Evolutionary conservation across 1,140 invertebrate genomes (phyloP), one percentile per base, ranked within the genome.

Genomic region (Cepaea nemoralis): DNA sequence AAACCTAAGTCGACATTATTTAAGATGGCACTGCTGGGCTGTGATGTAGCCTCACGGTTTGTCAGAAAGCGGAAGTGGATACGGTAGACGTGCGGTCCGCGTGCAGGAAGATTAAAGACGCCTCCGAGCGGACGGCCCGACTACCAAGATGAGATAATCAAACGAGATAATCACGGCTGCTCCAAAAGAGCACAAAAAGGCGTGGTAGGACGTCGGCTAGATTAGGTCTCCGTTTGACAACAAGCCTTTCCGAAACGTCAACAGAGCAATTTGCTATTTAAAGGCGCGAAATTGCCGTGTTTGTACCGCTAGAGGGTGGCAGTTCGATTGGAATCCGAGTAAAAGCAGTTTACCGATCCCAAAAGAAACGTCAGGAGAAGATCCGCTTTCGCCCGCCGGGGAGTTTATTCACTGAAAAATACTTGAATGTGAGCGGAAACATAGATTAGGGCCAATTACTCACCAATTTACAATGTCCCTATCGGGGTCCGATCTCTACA

Each of bases 381-480:
- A 12, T 5, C 5, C 22, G n/a, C 19, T 63, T 63, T 63, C 59
- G n/a, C 59, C 5, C 59, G 8, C n/a, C 27, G 33, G 22, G 33
- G n/a, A 63, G n/a, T 63, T 31, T 6, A 19, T 19, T 12, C 27
- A 59, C 55, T 22, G n/a, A 63, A 63, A 63, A 63, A 63, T 8
- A 63, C 5, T 27, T 63, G 59, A 16, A 63, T 31, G 37, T 3
- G 39, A 74, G 22, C 71, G 42, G 71, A 74, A 74, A 48, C 39
- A n/a, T 74, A 48, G 24, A 42, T 74, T 74, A 42, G 42, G 24
- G 42, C 70, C 71, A 74, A 74, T 74, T 74, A 48, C 71, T 74
- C 71, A 74, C 39, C 71, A 42, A 74, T 48, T 74, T 48, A 42
- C 42, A 74, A 42, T 45, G 71, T 22, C 33, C 42, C 2, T 74